These are phyloP conservation scores for Temnothorax longispinosus DNA, from an alignment of 1,140 invertebrate genomes.

Conservation along the genomic window DNA sequence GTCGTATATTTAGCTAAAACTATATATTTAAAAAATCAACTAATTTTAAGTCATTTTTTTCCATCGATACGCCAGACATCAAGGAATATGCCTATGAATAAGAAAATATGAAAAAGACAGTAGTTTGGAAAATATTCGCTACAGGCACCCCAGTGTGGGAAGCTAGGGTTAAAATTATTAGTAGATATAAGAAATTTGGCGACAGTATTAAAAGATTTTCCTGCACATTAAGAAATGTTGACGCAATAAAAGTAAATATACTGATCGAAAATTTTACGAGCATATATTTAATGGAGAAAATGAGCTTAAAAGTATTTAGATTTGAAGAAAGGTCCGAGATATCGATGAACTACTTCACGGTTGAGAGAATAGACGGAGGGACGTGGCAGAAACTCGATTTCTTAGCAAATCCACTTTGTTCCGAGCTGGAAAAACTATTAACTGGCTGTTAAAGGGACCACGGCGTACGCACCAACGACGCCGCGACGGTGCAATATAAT, in stretches of 20 bases:
- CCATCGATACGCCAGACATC: too few species aligned
- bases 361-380: background rate
- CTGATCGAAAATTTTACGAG: background rate
- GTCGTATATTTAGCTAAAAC: too few species aligned
- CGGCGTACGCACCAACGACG: constrained; percentile 32
- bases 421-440: constrained; percentile 67
- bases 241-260: background rate
- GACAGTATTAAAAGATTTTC: background rate
- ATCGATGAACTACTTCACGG: constrained; percentile 1
- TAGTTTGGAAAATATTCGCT: too few species aligned
- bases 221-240: background rate
- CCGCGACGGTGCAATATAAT: constrained; percentile 57
- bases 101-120: too few species aligned
- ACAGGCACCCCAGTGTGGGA: too few species aligned
- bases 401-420: constrained; percentile 49
- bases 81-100: too few species aligned
- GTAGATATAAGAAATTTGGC: background rate
- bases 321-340: background rate
- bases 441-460: constrained; percentile 68
- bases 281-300: background rate
- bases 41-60: too few species aligned
- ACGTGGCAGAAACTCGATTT: constrained; percentile 43
- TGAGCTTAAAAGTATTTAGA: constrained; percentile 2
- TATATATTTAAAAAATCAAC: too few species aligned
- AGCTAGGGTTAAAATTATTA: background rate